Percentiles rank a stretch among this genome's conserved stretches.
phyloP scores from a whole-genome alignment of 2,113 vertebrate genomes.

The Melospiza melodia region DNA sequence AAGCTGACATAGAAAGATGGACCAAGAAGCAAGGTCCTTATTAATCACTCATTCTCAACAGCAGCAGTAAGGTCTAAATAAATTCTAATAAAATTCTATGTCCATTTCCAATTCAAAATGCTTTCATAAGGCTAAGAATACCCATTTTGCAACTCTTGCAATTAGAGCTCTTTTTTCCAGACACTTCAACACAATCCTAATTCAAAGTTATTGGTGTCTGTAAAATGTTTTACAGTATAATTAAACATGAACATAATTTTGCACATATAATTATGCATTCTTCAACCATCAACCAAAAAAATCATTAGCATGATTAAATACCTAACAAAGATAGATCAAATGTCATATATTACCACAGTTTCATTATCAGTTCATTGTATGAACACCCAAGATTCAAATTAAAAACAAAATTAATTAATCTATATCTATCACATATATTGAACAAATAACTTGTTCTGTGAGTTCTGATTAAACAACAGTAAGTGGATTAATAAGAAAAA shows the following conservation, averaged over 20 bases:
- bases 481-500: not conserved
- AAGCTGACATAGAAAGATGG: not conserved
- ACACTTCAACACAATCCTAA: not conserved
- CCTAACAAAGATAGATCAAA: not conserved
- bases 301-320: not conserved
- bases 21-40: not conserved
- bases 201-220: not conserved
- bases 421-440: not conserved
- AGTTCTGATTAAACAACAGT: not conserved
- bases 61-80: not conserved
- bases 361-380: not conserved
- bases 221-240: constrained; percentile 8
- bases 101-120: not conserved
- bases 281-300: not conserved
- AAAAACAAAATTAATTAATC: not conserved
- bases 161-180: not conserved
- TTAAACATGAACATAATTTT: constrained; percentile 21
- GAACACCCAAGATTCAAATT: not conserved
- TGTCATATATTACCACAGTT: not conserved
- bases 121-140: not conserved
- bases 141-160: not conserved
- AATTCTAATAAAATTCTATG: not conserved
- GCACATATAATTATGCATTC: not conserved
- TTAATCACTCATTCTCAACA: not conserved
- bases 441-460: not conserved